Evolutionary conservation across 2,888 invertebrate genomes (phyloP), one percentile per base, ranked within the genome.

Genomic region (Pherbina coryleti): DNA sequence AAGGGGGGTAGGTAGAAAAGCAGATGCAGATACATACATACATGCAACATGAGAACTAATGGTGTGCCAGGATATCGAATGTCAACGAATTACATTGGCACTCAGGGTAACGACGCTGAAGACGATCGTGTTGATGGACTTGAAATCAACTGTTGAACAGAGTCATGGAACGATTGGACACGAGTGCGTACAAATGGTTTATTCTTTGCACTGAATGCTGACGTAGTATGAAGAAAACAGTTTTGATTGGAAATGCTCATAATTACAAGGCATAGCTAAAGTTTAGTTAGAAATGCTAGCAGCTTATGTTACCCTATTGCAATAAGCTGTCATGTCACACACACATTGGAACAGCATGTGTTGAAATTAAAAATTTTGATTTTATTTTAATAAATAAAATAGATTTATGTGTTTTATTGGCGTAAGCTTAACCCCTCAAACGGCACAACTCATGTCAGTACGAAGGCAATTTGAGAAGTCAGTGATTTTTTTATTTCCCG

Each of bases 31-130:
- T 72, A 7, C 31, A 17, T 5, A 5, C 5, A 53, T n/a, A 37
- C 67, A 57, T 55, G 75, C 67, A 66, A 69, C 28, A n/a, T n/a
- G 70, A 69, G 62, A 76, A 34, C 28, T 49, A 28, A 37, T 44
- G 69, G 51, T 62, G 70, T 70, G 70, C n/a, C 62, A 55, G 62
- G 37, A 53, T 77, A 77, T 77, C 77, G 22, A 22, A 57, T 77
- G 49, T 72, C 77, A 53, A 72, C 64, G 69, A 69, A 76, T 60
- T 74, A 28, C 70, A 70, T 76, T 60, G 55, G 76, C 69, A 71
- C 62, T 69, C 19, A n/a, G 55, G 57, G 19, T 37, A 25, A 64
- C 37, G 51, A 75, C 31, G 66, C 44, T 64, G 71, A 19, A 22
- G 64, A 64, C 57, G 34, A 28, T 14, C 51, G 9, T 5, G 49